A percentile compares a stretch with the other conserved stretches of the same genome.
phyloP scores from a whole-genome alignment of 2,797 vertebrate species.

The Hemitrygon akajei region DNA sequence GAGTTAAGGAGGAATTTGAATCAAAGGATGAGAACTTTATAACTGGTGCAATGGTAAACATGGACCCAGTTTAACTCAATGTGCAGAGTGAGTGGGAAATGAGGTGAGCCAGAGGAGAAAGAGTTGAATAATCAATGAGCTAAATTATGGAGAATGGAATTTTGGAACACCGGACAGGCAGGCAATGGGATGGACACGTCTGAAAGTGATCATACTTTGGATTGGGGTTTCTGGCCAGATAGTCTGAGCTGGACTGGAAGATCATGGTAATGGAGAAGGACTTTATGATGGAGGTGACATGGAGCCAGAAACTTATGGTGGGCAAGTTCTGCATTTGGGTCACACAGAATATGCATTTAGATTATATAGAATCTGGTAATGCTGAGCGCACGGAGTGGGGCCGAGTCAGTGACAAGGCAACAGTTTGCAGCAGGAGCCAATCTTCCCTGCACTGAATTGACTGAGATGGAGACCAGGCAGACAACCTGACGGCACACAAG shows the following conservation, averaged over 20 bases:
- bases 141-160: background rate
- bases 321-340: background rate
- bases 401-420: no score
- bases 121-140: background rate
- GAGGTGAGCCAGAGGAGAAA: background rate
- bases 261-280: background rate
- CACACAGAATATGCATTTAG: no score
- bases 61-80: no score
- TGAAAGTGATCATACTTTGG: background rate
- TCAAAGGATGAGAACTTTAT: background rate
- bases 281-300: background rate
- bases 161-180: background rate
- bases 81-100: background rate
- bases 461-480: no score
- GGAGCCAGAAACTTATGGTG: background rate
- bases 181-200: background rate
- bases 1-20: background rate
- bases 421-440: no score
- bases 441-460: no score
- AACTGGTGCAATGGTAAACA: background rate
- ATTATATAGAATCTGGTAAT: background rate
- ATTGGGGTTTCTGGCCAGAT: background rate
- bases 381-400: no score
- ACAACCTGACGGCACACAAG: no score
- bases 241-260: background rate